Base-by-base conservation (phyloP, 2,888 invertebrate species). In the Pollenia amentaria region DNA sequence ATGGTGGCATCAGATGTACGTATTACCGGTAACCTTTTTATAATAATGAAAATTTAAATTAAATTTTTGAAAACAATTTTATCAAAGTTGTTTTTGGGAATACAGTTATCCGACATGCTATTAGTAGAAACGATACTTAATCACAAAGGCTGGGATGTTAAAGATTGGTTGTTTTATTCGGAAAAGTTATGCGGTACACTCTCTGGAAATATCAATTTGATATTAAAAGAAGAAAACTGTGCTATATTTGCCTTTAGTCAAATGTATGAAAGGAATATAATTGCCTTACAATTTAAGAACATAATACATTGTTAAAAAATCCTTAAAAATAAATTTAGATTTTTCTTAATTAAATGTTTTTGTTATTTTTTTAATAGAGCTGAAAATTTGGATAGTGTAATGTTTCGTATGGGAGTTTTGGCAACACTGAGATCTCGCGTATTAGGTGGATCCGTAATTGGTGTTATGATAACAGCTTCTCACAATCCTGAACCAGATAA, bases 381-480 rank as follows among this genome's bases (percentile, higher is more conserved):
- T 51, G 95, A 95, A 88, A 94, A 96, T 85, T 94, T 99, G 90
- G 97, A 97, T 89, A 98, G 98, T 95, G 97, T 99, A 29, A 96
- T 98, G 94, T 99, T 97, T 93, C 95, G 99, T 77, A 98, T 99
- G 97, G 99, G 99, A 4, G 94, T 99, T 44, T 94, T 99, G 89
- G 98, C 99, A 11, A 97, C 97, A 4, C 94, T 99, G 42, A 95
- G 99, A 73, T 98, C 99, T 12, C 96, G 97, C 90, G 94, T 94
- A 87, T 97, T 96, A 91, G 95, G 96, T 94, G 97, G 98, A 96
- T 96, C 96, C 90, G 95, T 96, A 48, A 96, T 99, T 90, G 99
- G 99, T 57, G 95, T 99, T n/a, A 99, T 99, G 99, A 98, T 99
- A 85, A 99, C 99, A 0, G 99, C 99, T 0, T 99, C 99, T 0